phyloP scores from a whole-genome alignment of 2,888 invertebrate genomes.

The Oligia fasciuncula region DNA sequence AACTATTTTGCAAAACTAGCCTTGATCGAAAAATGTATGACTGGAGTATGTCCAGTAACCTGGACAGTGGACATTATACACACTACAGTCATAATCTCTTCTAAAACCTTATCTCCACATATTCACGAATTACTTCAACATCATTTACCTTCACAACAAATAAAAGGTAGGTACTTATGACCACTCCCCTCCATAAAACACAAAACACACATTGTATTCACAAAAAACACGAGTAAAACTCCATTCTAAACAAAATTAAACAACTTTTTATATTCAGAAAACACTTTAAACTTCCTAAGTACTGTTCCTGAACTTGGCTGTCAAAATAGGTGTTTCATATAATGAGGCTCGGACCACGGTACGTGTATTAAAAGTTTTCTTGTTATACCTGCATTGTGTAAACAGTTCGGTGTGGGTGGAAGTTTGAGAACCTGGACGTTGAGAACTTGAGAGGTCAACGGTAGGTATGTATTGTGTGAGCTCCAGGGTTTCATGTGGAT shows the following conservation, averaged over 20 bases:
- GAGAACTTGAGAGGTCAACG: too few species aligned
- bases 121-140: neutral
- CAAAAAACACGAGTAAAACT: slow-evolving; percentile 32
- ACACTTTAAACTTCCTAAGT: slow-evolving; percentile 63
- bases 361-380: slow-evolving; percentile 68
- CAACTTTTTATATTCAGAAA: slow-evolving; percentile 59
- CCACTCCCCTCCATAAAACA: slow-evolving; percentile 14
- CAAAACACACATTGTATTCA: slow-evolving; percentile 22
- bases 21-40: too few species aligned
- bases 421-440: slow-evolving; percentile 14
- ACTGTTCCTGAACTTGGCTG: slow-evolving; percentile 53
- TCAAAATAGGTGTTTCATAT: slow-evolving; percentile 62
- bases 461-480: too few species aligned
- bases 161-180: neutral
- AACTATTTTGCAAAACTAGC: too few species aligned
- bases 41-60: too few species aligned
- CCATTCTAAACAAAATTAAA: slow-evolving; percentile 38
- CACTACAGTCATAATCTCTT: neutral
- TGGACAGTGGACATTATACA: neutral
- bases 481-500: too few species aligned
- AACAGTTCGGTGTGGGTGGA: slow-evolving; percentile 33
- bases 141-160: slow-evolving; percentile 1
- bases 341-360: slow-evolving; percentile 53
- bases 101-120: neutral
- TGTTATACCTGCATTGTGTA: slow-evolving; percentile 64